These are phyloP conservation scores for Phycodurus eques DNA, from an alignment of 2,113 vertebrate genomes.

Conservation along the genomic window DNA sequence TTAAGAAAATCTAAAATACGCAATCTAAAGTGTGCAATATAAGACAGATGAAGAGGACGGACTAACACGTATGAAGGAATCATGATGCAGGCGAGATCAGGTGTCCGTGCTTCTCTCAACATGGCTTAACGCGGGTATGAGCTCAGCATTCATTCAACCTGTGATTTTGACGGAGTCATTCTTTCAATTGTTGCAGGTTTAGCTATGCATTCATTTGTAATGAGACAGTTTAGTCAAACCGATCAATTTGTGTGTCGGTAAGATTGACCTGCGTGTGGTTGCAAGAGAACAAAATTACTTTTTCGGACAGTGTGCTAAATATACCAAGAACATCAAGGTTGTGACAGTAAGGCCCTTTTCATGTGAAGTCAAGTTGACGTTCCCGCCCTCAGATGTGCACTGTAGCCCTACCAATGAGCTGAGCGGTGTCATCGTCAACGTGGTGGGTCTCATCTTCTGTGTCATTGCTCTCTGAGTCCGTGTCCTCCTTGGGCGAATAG, in stretches of 20 bases:
- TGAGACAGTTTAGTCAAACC: constrained; percentile 20
- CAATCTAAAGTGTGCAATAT: neutral
- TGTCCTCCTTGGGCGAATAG: constrained; percentile 67
- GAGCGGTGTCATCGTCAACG: constrained; percentile 65
- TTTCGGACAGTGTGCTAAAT: constrained; percentile 12
- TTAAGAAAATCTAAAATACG: constrained; percentile 1
- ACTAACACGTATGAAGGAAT: constrained; percentile 6
- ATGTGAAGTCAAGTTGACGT: constrained; percentile 12
- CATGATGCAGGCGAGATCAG: constrained; percentile 19
- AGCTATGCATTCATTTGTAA: neutral
- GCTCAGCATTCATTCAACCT: neutral
- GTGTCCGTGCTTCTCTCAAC: neutral
- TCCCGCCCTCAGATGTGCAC: constrained; percentile 57
- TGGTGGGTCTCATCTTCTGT: constrained; percentile 45
- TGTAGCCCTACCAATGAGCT: constrained; percentile 63
- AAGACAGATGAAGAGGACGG: neutral
- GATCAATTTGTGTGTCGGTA: neutral
- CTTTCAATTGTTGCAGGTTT: neutral
- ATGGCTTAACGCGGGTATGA: neutral
- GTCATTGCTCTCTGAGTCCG: constrained; percentile 64
- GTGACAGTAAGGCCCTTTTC: constrained; percentile 16
- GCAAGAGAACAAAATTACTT: constrained; percentile 12
- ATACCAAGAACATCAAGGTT: constrained; percentile 6
- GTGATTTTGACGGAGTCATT: neutral
- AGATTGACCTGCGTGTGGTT: constrained; percentile 17